These are phyloP conservation scores for Desmodus rotundus DNA, from an alignment of 2,113 vertebrate species.

Conservation along the genomic window DNA sequence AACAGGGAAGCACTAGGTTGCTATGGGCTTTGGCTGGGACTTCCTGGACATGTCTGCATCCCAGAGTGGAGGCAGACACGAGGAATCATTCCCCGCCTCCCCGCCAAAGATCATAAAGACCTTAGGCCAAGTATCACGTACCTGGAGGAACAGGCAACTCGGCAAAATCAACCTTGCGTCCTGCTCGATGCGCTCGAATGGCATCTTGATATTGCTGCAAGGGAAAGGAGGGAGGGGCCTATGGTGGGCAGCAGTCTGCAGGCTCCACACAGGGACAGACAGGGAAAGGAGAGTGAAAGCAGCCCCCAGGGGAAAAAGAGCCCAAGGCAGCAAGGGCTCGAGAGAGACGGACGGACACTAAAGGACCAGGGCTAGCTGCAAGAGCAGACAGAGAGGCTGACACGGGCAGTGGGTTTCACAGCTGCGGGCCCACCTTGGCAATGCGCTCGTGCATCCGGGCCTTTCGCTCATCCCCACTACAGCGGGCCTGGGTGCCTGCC, in stretches of 20 bases:
- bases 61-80: background rate
- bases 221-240: background rate
- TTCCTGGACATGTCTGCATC: background rate
- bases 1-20: background rate
- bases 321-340: background rate
- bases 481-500: constrained; percentile 89
- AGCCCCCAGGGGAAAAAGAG: background rate
- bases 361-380: background rate
- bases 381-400: background rate
- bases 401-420: background rate
- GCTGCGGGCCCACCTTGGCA: constrained; percentile 85
- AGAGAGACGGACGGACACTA: background rate
- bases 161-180: constrained; percentile 88
- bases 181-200: constrained; percentile 90
- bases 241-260: background rate
- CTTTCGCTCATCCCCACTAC: constrained; percentile 90
- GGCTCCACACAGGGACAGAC: background rate
- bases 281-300: background rate
- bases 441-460: constrained; percentile 96
- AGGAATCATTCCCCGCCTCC: background rate
- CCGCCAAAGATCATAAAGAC: background rate
- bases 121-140: constrained; percentile 69
- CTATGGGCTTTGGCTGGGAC: background rate
- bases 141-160: constrained; percentile 95
- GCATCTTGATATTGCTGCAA: constrained; percentile 96